phyloP scores from a whole-genome alignment of 2,113 vertebrate species.

The Melanerpes aurifrons region DNA sequence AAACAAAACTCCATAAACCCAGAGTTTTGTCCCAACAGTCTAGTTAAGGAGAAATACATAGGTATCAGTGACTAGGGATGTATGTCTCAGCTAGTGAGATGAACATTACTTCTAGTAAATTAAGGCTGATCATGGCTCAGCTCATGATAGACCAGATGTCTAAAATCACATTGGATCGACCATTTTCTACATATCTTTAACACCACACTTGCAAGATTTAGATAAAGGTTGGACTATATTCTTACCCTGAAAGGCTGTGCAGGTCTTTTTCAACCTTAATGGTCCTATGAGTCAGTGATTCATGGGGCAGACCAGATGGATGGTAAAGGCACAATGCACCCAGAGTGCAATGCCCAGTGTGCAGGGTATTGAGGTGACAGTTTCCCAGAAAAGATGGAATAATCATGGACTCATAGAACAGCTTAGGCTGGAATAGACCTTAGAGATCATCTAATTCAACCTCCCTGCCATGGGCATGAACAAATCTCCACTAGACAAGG shows the following conservation, averaged over 20 bases:
- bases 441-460: too few relatives aligned
- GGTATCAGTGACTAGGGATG: neutral
- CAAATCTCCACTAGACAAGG: too few relatives aligned
- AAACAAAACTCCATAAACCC: neutral
- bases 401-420: neutral
- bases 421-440: too few relatives aligned
- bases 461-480: too few relatives aligned
- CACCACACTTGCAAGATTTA: too few relatives aligned
- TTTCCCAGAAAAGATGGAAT: neutral
- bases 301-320: neutral
- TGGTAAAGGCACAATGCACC: neutral
- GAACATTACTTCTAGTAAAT: neutral
- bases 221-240: too few relatives aligned
- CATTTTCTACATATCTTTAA: too few relatives aligned
- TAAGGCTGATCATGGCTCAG: neutral
- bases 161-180: neutral
- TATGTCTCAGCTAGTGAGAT: neutral
- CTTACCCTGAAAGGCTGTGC: too few relatives aligned
- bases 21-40: neutral
- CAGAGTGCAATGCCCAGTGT: neutral
- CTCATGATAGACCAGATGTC: neutral
- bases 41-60: neutral
- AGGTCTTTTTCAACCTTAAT: too few relatives aligned
- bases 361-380: neutral
- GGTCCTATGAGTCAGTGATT: too few relatives aligned